Base-by-base conservation (phyloP, 2,113 vertebrate genomes). In the Centrocercus urophasianus region DNA sequence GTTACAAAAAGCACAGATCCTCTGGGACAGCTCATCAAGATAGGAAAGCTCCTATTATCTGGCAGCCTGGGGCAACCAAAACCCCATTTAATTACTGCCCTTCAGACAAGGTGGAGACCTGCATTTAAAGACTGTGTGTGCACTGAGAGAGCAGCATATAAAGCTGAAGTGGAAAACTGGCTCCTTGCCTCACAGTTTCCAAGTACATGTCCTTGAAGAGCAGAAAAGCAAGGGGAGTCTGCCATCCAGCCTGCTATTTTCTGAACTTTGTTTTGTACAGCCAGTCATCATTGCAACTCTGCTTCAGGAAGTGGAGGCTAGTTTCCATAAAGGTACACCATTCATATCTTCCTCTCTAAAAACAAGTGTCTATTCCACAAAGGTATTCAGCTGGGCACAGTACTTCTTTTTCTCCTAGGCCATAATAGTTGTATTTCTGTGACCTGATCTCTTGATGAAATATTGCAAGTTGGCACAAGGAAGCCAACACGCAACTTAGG, bases 61-160 rank as follows among this genome's bases (percentile, higher is more conserved):
- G 83, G 66, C 93, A 93, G 95, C 94, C 94, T 86, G 88, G 92
- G 95, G 94, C 95, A 95, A 95, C 83, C 73, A 95, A 94, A 97
- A 86, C 83, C 86, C 54, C 73, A 59, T 73, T 93, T 95, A 95
- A 95, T 96, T 95, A 92, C 93, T 88, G 73, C 93, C 93, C 93
- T 97, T 96, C 86, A 93, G 90, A 96, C 93, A 95, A 86, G 83
- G 76, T 94, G 94, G 95, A 97, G 92, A 95, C 86, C 80, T 90
- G 80, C 83, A 79, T 94, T 95, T 96, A 82, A 86, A 95, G 94
- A 82, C 60, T 65, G 16, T 63, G 86, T 65, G 18, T 59, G 83
- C 66, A 79, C 59, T 25, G 54, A 93, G 48, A 9, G 86, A 95
- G 80, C 69, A 82, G 88, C 70, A 82, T 86, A 73, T 79, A 88